Evolutionary conservation across 2,888 invertebrate species (phyloP).

Genomic region (Petrolisthes manimaculis): DNA sequence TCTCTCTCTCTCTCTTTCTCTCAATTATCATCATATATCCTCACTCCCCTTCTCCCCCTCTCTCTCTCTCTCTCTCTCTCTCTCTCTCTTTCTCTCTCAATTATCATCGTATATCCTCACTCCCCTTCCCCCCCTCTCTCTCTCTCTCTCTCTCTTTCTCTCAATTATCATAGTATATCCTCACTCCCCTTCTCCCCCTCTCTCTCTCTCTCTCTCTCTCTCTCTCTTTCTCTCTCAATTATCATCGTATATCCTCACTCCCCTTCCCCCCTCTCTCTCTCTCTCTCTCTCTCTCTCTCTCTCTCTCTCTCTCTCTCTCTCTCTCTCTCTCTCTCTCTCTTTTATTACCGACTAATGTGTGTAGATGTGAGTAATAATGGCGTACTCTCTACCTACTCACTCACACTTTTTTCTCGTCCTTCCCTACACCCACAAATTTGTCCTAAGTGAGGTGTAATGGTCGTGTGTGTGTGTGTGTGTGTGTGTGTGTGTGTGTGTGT

Average conservation of each 20-base stretch:
- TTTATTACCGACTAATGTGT: background rate
- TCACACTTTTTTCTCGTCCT: background rate
- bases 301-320: background rate
- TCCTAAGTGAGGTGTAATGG: background rate
- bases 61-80: background rate
- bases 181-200: background rate
- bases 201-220: background rate
- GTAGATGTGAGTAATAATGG: too few relatives aligned
- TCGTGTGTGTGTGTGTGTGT: background rate
- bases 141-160: background rate
- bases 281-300: background rate
- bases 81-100: background rate
- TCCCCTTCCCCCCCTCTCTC: background rate
- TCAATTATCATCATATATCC: background rate
- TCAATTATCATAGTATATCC: background rate
- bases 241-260: background rate
- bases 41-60: background rate
- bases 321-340: background rate
- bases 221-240: background rate
- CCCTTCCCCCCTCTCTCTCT: background rate
- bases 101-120: background rate
- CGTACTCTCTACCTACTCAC: background rate
- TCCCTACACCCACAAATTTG: background rate
- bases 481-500: background rate
- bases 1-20: background rate